Evolutionary conservation across 1,140 invertebrate genomes (phyloP).

Genomic region (Neuroterus valhalla): DNA sequence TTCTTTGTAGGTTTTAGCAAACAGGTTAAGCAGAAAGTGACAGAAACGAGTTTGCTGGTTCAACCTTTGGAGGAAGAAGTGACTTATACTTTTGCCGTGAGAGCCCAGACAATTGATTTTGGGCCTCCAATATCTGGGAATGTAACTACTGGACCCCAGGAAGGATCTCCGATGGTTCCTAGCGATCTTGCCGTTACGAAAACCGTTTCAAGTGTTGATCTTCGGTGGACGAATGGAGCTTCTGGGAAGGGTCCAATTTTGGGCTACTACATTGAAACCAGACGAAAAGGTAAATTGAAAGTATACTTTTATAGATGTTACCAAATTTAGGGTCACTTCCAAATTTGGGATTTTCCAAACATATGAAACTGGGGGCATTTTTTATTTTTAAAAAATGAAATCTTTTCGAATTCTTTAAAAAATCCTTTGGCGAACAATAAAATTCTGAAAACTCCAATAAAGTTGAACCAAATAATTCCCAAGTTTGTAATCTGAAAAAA

Average conservation of each 20-base stretch:
- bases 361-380: conserved; percentile 1
- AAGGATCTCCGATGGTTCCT: conserved; percentile 89
- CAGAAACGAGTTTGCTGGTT: conserved; percentile 85
- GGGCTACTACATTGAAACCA: conserved; percentile 95
- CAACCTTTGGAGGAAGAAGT: conserved; percentile 93
- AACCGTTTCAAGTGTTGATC: conserved; percentile 88
- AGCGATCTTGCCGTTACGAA: conserved; percentile 83
- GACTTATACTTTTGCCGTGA: conserved; percentile 92
- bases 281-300: conserved; percentile 84
- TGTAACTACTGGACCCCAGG: conserved; percentile 95
- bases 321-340: not conserved
- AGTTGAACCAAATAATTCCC: no score
- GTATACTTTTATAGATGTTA: not conserved
- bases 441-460: no score
- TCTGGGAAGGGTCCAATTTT: conserved; percentile 90
- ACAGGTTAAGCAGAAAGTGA: conserved; percentile 95
- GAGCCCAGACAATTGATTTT: conserved; percentile 91
- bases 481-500: no score
- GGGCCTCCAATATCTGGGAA: conserved; percentile 86
- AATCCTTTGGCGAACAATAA: no score
- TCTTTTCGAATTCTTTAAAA: no score
- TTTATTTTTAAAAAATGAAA: no score
- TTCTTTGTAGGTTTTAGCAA: conserved; percentile 85
- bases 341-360: not conserved
- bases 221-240: conserved; percentile 91